Conservation (phyloP, 2,797 vertebrate genomes). For the Oreonectes daqikongensis region DNA sequence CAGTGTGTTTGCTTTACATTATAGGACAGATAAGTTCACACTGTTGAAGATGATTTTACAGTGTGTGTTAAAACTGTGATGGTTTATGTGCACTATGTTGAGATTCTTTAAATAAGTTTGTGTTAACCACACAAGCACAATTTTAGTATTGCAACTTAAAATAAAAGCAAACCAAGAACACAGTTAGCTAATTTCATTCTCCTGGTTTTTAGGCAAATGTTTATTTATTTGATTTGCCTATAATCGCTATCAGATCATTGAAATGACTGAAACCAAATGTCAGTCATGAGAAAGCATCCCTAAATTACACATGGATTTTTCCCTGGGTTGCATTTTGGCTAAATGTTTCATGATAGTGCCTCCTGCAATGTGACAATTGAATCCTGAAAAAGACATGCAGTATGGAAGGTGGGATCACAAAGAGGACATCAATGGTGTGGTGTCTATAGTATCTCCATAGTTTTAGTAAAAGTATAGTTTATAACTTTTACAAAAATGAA, state of each 20-base stretch:
- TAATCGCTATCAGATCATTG: constrained; percentile 6
- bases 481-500: too few relatives aligned
- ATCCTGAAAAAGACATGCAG: constrained; percentile 54
- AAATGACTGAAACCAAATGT: constrained; percentile 66
- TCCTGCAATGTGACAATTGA: constrained; percentile 66
- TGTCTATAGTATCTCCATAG: too few relatives aligned
- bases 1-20: constrained; percentile 12
- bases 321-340: constrained; percentile 73
- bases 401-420: not conserved
- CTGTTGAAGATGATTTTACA: constrained; percentile 67
- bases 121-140: not conserved
- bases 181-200: constrained; percentile 24
- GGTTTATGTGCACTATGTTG: not conserved
- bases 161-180: not conserved
- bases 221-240: too few relatives aligned
- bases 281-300: constrained; percentile 66
- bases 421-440: not conserved
- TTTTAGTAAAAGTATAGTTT: too few relatives aligned
- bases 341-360: constrained; percentile 66
- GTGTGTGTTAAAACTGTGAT: constrained; percentile 14
- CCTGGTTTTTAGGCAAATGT: too few relatives aligned
- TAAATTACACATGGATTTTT: constrained; percentile 79
- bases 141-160: not conserved
- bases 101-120: too few relatives aligned
- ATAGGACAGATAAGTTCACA: not conserved